Base-by-base conservation (phyloP, 1,140 invertebrate species). In the Drosophila pandora region DNA sequence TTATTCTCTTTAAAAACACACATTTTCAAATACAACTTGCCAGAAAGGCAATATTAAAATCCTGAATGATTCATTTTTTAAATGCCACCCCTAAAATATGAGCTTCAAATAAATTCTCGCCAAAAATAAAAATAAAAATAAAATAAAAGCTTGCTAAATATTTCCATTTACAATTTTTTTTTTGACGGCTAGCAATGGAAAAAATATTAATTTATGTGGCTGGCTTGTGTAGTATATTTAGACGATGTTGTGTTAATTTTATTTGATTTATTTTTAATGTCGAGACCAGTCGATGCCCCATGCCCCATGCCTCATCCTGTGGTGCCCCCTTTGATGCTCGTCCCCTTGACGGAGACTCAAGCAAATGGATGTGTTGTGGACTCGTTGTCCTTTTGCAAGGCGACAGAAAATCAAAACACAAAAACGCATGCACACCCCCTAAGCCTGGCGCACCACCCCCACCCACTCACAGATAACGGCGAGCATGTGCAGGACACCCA, bases 241-340 rank as follows among this genome's bases (percentile, higher is more conserved):
- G 13, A 23, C 43, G 57, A 56, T 54, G 64, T 54, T 81, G 72
- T 82, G 69, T 82, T 82, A 78, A 85, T 84, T 81, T 84, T 81
- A 85, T 84, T 84, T 84, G 81, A 84, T 84, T 85, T 85, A 84
- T 85, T 85, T 84, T 84, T 84, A 84, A 84, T 84, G 81, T 81
- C 83, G 74, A 76, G 59, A 52, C 61, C 53, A 34, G 50, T 3
- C 12, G 48, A n/a, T 13, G 8, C 12, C 50, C 10, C 54, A n/a
- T 48, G n/a, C 25, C 25, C 25, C 25, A 28, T 28, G 4, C 5
- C 25, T 6, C 25, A 5, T 6, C 25, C 5, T 28, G 25, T 28
- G 25, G 25, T 28, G 6, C n/a, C 41, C 32, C 37, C 22, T 17
- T 6, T 23, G 41, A 17, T 8, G 23, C 37, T 28, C 50, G 13